These are phyloP conservation scores for Epinephelus moara DNA, from an alignment of 2,113 vertebrate species.

Conservation along the genomic window DNA sequence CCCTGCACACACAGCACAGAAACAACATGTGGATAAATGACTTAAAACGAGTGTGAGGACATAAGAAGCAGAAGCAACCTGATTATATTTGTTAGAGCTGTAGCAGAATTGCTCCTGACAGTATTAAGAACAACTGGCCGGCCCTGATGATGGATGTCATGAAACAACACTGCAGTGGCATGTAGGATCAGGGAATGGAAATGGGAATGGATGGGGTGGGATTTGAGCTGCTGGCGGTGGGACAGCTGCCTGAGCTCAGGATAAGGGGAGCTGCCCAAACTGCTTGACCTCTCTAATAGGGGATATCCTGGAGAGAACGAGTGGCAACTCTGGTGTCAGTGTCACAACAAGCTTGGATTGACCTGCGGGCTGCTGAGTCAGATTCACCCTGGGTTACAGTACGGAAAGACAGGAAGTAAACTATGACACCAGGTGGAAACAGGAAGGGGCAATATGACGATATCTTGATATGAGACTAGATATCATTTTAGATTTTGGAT, in stretches of 20 bases:
- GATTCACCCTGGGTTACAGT: conserved; percentile 52
- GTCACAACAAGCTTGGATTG: conserved; percentile 75
- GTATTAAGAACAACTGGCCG: conserved; percentile 57
- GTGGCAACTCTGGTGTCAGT: conserved; percentile 72
- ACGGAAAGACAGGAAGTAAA: conserved; percentile 42
- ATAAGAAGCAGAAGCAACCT: conserved; percentile 21
- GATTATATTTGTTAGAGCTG: conserved; percentile 38
- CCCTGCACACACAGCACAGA: conserved; percentile 76
- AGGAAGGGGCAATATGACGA: no score
- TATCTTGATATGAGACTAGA: no score
- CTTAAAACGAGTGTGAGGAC: conserved; percentile 20
- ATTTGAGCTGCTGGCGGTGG: conserved; percentile 72
- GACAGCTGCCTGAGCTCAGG: conserved; percentile 83
- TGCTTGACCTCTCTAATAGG: conserved; percentile 80
- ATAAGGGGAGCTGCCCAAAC: conserved; percentile 74
- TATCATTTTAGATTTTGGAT: no score
- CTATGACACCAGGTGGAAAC: no score
- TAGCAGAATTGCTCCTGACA: conserved; percentile 28
- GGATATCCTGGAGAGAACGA: conserved; percentile 80
- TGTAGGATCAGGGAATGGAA: conserved; percentile 67
- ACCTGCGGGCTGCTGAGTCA: conserved; percentile 49
- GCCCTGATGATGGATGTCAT: conserved; percentile 64
- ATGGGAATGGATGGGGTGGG: conserved; percentile 69
- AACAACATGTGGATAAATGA: conserved; percentile 9
- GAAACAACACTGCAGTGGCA: conserved; percentile 65